Evolutionary conservation across 1,140 invertebrate species (phyloP).

Genomic region (Caenorhabditis brenneri): DNA sequence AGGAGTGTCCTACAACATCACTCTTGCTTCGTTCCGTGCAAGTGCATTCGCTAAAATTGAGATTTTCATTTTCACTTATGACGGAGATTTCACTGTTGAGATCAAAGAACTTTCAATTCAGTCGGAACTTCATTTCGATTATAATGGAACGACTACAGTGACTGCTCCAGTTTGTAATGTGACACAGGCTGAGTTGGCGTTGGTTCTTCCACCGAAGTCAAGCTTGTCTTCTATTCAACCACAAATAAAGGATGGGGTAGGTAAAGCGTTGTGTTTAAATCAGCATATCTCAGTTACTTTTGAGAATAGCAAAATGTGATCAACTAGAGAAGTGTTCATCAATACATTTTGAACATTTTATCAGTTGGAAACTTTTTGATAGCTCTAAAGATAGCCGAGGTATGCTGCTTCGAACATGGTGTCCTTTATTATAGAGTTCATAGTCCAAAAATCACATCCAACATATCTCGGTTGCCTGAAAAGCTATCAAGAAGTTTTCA

Average conservation of each 20-base stretch:
- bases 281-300: no score
- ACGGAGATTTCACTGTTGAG: conserved; percentile 12
- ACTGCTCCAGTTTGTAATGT: conserved; percentile 25
- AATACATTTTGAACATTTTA: no score
- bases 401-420: no score
- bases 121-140: conserved; percentile 26
- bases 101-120: background rate
- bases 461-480: no score
- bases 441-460: no score
- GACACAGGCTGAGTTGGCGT: conserved; percentile 19
- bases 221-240: background rate
- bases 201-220: conserved; percentile 35
- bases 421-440: no score
- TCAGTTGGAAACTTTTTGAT: no score
- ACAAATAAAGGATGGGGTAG: conserved; percentile 24
- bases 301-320: no score
- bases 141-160: conserved; percentile 9
- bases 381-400: no score
- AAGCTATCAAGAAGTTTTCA: no score
- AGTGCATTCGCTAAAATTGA: conserved; percentile 15
- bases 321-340: no score
- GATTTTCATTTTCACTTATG: conserved; percentile 17
- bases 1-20: conserved; percentile 32
- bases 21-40: conserved; percentile 33
- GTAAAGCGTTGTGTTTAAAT: no score